Percentiles rank a stretch among this genome's conserved stretches.
phyloP scores from a whole-genome alignment of 2,888 invertebrate genomes.

The Amblyteles armatorius region DNA sequence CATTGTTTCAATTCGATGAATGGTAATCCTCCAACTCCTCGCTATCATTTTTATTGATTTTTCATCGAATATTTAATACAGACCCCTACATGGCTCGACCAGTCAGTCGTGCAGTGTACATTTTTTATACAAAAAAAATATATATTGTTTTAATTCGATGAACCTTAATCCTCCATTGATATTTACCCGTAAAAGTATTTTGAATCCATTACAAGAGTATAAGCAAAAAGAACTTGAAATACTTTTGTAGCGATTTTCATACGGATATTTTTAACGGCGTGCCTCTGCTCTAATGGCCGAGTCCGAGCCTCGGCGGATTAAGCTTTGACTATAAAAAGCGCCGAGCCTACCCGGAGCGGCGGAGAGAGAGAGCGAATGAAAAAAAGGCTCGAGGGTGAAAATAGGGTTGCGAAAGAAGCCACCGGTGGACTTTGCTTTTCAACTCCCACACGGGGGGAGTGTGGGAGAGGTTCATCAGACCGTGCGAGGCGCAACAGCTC shows the following conservation, averaged over 20 bases:
- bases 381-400: conserved; percentile 56
- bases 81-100: neutral
- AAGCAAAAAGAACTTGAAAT: neutral
- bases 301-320: conserved; percentile 18
- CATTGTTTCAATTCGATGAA: neutral
- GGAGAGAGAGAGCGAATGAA: conserved; percentile 14
- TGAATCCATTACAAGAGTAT: neutral
- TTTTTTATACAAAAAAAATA: neutral
- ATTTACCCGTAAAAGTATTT: neutral
- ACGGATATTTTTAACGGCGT: neutral
- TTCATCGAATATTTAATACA: neutral
- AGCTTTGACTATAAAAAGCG: conserved; percentile 37
- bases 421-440: conserved; percentile 75
- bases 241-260: neutral
- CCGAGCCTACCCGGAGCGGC: conserved; percentile 4
- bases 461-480: conserved; percentile 74
- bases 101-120: neutral
- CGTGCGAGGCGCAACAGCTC: conserved; percentile 70
- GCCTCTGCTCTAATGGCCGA: neutral
- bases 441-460: conserved; percentile 65
- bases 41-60: neutral
- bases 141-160: neutral
- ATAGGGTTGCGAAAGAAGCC: conserved; percentile 59
- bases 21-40: no score
- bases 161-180: neutral